Evolutionary conservation across 1,140 invertebrate genomes (phyloP), one percentile per base, ranked within the genome.

Genomic region (Paramacrobiotus metropolitanus): DNA sequence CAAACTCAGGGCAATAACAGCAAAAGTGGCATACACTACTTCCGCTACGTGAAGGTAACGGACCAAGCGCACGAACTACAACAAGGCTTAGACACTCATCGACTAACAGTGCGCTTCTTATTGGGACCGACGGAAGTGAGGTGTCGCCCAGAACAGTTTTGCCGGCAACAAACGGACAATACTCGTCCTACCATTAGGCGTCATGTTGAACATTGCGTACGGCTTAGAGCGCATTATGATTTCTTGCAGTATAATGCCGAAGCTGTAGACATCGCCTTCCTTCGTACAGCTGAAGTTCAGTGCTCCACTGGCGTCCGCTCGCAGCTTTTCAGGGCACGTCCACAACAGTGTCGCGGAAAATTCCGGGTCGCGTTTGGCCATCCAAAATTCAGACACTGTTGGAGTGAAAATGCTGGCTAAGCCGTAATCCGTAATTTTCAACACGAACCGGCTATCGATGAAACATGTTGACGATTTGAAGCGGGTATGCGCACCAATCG

Each of bases 371-470:
- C 48, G 48, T 24, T 55, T 55, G 9, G 15, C 15, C 24, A 24
- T 55, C 48, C 48, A 55, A 4, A 55, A 28, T 0, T 55, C 48
- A 15, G 48, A 15, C 15, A 55, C 15, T 15, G 48, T 55, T 4
- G 9, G 15, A 9, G 48, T 55, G 24, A 55, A 55, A 24, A 55
- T 15, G 4, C 15, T 55, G 15, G 48, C 15, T 4, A 98, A 73
- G 1, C 94, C 94, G 71, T 97, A 99, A 72, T 97, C 92, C 0
- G 92, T 85, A 40, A 98, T 85, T 79, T 98, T 98, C 1, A 98
- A 76, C 0, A 95, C 90, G 71, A 98, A 98, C 30, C 92, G 79
- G 21, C 86, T 90, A 70, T 98, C 93, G 0, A 99, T 91, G 0
- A 98, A 86, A 72, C 94, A 98, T 71, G 98, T 98, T 29, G 87